phyloP scores from a whole-genome alignment of 1,140 invertebrate species.

The Asbolus verrucosus region DNA sequence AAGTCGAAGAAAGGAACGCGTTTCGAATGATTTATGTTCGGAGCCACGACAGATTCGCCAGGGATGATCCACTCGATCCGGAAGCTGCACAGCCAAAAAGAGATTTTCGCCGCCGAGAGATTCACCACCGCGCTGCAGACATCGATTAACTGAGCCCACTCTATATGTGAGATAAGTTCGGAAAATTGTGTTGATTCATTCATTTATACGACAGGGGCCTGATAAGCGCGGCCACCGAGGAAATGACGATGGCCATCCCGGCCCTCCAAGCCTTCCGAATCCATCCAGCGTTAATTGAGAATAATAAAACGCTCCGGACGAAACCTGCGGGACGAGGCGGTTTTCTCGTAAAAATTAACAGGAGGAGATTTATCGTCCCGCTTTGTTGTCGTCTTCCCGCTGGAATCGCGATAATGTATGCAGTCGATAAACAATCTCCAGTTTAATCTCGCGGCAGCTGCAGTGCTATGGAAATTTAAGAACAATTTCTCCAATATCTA shows the following conservation, averaged over 20 bases:
- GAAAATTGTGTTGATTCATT: conserved; percentile 37
- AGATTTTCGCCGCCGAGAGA: conserved; percentile 14
- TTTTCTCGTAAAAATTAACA: too few species aligned
- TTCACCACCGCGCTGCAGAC: conserved; percentile 1
- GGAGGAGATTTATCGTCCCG: too few species aligned
- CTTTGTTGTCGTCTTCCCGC: too few species aligned
- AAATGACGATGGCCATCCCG: conserved; percentile 12
- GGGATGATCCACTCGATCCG: conserved; percentile 21
- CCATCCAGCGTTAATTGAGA: not conserved
- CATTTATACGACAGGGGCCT: conserved; percentile 14
- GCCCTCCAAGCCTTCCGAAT: not conserved
- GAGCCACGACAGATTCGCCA: conserved; percentile 13
- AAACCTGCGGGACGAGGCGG: too few species aligned
- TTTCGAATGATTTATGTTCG: conserved; percentile 28
- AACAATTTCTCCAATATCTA: conserved; percentile 25
- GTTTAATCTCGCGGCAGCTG: conserved; percentile 19
- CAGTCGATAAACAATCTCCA: conserved; percentile 11
- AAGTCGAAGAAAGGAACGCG: conserved; percentile 13
- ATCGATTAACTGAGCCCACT: conserved; percentile 9
- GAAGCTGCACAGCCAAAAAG: conserved; percentile 28
- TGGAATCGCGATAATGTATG: not conserved
- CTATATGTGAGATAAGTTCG: conserved; percentile 7
- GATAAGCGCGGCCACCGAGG: conserved; percentile 7
- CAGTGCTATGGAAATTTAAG: conserved; percentile 32
- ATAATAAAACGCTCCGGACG: not conserved